A percentile compares a stretch with the other conserved stretches of the same genome.
These are phyloP conservation scores for Sciaenops ocellatus DNA, from an alignment of 2,797 vertebrate genomes.

Conservation along the genomic window DNA sequence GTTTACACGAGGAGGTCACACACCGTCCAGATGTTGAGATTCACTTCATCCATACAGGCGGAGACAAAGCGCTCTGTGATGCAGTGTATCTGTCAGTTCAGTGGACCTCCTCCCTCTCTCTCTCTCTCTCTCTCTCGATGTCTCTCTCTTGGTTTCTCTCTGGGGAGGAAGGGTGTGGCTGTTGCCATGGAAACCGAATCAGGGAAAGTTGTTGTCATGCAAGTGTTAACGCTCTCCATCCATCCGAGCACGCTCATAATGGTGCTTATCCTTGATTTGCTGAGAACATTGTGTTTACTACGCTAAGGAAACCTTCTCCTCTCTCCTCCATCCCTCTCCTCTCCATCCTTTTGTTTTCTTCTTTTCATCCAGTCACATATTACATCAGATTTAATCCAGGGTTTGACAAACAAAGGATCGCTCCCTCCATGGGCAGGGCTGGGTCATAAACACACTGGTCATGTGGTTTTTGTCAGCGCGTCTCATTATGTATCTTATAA, in stretches of 20 bases:
- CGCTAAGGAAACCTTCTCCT: background rate
- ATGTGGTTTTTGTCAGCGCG: slow-evolving; percentile 54
- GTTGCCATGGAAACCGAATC: slow-evolving; percentile 30
- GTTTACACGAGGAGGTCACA: slow-evolving; percentile 22
- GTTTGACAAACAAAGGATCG: slow-evolving; percentile 67
- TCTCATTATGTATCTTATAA: background rate
- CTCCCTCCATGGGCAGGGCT: slow-evolving; percentile 51
- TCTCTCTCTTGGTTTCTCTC: slow-evolving; percentile 20
- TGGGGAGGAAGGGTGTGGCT: slow-evolving; percentile 51
- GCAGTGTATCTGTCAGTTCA: background rate
- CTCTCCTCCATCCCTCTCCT: background rate
- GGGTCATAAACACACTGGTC: slow-evolving; percentile 58
- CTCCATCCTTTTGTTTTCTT: background rate
- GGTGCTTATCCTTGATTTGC: background rate
- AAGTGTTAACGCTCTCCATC: background rate
- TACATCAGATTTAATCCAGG: slow-evolving; percentile 28
- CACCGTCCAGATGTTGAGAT: background rate
- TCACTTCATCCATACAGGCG: slow-evolving; percentile 5
- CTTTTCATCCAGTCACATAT: background rate
- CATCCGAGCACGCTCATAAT: background rate
- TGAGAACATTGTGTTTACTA: background rate
- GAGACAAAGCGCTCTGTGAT: slow-evolving; percentile 1
- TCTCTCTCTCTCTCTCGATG: slow-evolving; percentile 8
- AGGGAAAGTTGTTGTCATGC: slow-evolving; percentile 19
- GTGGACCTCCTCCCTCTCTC: slow-evolving; percentile 11